These are phyloP conservation scores for Coptotermes formosanus DNA, from an alignment of 1,140 invertebrate species.

Conservation along the genomic window DNA sequence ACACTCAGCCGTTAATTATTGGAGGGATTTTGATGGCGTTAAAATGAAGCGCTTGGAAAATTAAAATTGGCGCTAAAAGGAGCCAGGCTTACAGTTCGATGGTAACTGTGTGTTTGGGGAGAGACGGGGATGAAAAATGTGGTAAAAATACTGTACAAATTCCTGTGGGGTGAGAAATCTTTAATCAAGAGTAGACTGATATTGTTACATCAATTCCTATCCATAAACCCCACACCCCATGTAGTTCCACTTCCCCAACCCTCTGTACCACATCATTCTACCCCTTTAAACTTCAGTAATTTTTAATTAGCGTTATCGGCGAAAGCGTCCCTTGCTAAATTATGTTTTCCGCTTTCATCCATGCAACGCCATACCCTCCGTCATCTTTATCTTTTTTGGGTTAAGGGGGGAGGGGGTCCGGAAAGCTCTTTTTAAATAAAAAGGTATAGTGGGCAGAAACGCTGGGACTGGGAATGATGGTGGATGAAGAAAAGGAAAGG, in stretches of 20 bases:
- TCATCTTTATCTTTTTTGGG: slow-evolving; percentile 50
- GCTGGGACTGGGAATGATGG: neutral
- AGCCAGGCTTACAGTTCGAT: neutral
- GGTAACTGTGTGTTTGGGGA: neutral
- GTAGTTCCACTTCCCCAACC: neutral
- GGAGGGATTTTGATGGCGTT: neutral
- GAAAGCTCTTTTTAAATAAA: slow-evolving; percentile 52
- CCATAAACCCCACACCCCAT: neutral
- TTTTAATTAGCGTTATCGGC: slow-evolving; percentile 52
- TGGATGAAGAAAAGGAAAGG: slow-evolving; percentile 39
- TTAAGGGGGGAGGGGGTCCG: slow-evolving; percentile 41
- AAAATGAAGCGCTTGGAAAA: neutral
- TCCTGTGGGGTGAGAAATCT: neutral
- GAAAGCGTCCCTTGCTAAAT: slow-evolving; percentile 42
- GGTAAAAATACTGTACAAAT: neutral
- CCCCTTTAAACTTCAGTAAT: slow-evolving; percentile 40
- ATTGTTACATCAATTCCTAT: slow-evolving; percentile 9
- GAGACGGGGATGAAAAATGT: neutral
- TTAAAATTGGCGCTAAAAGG: neutral
- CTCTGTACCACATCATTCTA: slow-evolving; percentile 15
- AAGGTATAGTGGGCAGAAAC: slow-evolving; percentile 37
- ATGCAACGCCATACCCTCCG: slow-evolving; percentile 43
- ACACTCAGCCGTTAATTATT: neutral
- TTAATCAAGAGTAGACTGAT: slow-evolving; percentile 4
- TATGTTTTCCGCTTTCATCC: slow-evolving; percentile 42